Percentiles rank a stretch among this genome's conserved stretches.
Conservation (phyloP, 1,140 invertebrate genomes). For the Rhyzopertha dominica region DNA sequence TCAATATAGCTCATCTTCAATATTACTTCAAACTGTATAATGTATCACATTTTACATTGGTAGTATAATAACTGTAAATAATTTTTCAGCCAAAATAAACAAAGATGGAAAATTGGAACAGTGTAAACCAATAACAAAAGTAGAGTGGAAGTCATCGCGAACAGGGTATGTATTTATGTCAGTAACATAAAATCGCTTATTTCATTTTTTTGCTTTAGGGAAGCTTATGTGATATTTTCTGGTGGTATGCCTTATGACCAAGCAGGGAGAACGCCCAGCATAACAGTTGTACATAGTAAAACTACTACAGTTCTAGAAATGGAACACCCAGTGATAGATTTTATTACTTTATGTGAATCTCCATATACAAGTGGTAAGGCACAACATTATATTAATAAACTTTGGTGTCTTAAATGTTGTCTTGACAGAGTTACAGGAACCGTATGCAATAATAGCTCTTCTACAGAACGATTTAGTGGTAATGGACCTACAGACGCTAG, state of each 20-base stretch:
- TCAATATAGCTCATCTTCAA: too few relatives aligned
- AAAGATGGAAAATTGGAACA: slow-evolving; percentile 83
- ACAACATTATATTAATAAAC: too few relatives aligned
- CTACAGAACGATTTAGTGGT: slow-evolving; percentile 97
- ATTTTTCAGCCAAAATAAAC: slow-evolving; percentile 71
- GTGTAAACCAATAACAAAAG: slow-evolving; percentile 89
- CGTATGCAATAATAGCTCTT: slow-evolving; percentile 94
- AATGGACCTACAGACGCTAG: slow-evolving; percentile 89
- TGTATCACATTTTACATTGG: slow-evolving; percentile 2
- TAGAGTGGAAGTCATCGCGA: slow-evolving; percentile 89
- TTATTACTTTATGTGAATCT: slow-evolving; percentile 91
- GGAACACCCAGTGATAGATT: slow-evolving; percentile 97
- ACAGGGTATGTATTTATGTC: slow-evolving; percentile 65
- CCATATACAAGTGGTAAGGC: slow-evolving; percentile 83
- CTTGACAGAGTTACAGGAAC: slow-evolving; percentile 87
- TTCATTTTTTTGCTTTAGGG: slow-evolving; percentile 54
- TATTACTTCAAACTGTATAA: too few relatives aligned
- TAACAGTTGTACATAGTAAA: slow-evolving; percentile 93
- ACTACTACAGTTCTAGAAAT: slow-evolving; percentile 96
- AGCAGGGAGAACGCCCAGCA: slow-evolving; percentile 84
- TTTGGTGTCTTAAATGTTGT: slow-evolving; percentile 13
- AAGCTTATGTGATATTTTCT: slow-evolving; percentile 90
- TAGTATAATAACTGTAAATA: not conserved
- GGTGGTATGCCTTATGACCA: slow-evolving; percentile 89
- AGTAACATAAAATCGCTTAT: not conserved